Percentiles rank a stretch among this genome's conserved stretches.
phyloP scores from a whole-genome alignment of 2,888 invertebrate species.

The Hirtodrosophila alboralis region DNA sequence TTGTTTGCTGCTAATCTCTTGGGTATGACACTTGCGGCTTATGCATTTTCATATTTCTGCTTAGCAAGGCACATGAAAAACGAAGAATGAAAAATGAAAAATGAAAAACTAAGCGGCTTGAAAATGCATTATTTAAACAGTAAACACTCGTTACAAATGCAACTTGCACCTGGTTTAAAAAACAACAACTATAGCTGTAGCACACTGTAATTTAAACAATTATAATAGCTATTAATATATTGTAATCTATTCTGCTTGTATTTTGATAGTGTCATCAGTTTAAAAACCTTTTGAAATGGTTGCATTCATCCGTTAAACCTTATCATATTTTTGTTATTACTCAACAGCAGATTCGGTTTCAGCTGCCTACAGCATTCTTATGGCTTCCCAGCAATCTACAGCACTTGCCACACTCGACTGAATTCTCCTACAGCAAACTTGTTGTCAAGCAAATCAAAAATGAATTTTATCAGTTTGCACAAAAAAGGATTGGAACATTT shows the following conservation, averaged over 20 bases:
- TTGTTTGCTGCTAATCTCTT: slow-evolving; percentile 62
- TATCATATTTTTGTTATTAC: slow-evolving; percentile 57
- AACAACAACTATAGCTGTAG: background rate
- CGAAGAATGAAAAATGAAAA: too few relatives aligned
- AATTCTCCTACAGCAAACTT: slow-evolving; percentile 25
- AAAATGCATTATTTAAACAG: slow-evolving; percentile 4
- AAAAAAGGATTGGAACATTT: background rate
- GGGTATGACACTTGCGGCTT: slow-evolving; percentile 53
- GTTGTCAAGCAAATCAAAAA: slow-evolving; percentile 63
- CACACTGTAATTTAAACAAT: slow-evolving; percentile 5
- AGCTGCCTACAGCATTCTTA: slow-evolving; percentile 44
- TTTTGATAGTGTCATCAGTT: slow-evolving; percentile 42
- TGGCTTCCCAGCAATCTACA: slow-evolving; percentile 37
- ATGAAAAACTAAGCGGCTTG: slow-evolving; percentile 5
- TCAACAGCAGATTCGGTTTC: slow-evolving; percentile 41
- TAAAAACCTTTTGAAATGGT: slow-evolving; percentile 31
- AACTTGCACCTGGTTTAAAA: background rate
- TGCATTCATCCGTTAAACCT: slow-evolving; percentile 45
- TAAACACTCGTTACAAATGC: slow-evolving; percentile 1
- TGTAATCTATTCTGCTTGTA: slow-evolving; percentile 5
- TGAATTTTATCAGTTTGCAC: slow-evolving; percentile 57
- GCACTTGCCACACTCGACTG: slow-evolving; percentile 48
- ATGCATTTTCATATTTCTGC: slow-evolving; percentile 44
- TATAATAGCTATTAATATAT: slow-evolving; percentile 3
- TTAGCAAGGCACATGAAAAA: slow-evolving; percentile 11